These are phyloP conservation scores for Mesoclemmys tuberculata DNA, from an alignment of 2,113 vertebrate genomes.

Conservation along the genomic window DNA sequence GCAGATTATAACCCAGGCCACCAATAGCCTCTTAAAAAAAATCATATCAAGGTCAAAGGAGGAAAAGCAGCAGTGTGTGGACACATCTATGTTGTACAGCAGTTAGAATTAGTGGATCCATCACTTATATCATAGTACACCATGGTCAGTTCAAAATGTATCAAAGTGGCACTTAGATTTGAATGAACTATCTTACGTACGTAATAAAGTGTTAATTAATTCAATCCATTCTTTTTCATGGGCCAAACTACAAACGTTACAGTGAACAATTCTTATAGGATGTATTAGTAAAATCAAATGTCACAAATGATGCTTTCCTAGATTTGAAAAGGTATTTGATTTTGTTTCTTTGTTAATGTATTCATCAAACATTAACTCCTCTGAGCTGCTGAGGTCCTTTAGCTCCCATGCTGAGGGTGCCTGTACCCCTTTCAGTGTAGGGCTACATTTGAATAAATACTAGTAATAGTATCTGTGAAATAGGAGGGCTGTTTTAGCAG, in stretches of 20 bases:
- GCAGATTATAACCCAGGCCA: neutral
- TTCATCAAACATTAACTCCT: neutral
- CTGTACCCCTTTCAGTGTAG: too few species aligned
- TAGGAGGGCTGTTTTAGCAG: neutral
- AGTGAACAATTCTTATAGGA: neutral
- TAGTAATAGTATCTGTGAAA: neutral
- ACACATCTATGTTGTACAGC: neutral
- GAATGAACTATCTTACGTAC: slow-evolving; percentile 42
- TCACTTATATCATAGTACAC: neutral
- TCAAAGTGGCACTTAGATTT: neutral
- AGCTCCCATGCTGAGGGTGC: neutral
- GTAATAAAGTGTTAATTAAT: slow-evolving; percentile 27
- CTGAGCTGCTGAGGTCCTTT: neutral
- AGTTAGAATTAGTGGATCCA: neutral
- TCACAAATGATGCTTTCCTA: neutral
- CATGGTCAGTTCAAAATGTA: neutral
- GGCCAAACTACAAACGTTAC: slow-evolving; percentile 1
- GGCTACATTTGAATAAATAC: neutral
- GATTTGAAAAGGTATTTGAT: neutral
- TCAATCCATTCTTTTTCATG: slow-evolving; percentile 15
- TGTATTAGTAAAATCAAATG: neutral
- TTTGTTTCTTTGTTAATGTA: neutral
- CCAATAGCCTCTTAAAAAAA: neutral
- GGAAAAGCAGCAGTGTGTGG: neutral
- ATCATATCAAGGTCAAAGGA: neutral